Evolutionary conservation across 2,113 vertebrate species (phyloP), one percentile per base, ranked within the genome.

Genomic region (Chaetodon auriga): DNA sequence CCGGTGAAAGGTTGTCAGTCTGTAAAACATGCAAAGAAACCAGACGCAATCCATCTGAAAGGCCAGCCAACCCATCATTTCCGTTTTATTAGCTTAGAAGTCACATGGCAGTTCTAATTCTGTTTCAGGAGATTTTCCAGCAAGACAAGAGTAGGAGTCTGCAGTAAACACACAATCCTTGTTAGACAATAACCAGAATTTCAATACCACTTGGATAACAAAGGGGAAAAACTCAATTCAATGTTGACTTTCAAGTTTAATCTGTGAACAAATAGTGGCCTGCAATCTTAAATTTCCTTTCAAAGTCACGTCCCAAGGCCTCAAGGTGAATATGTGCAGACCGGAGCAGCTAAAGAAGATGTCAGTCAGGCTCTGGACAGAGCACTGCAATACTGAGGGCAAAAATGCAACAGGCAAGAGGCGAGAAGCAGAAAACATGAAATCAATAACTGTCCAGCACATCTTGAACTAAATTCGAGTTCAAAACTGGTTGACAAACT

Each of bases 381-480:
- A 80, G 19, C 7, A 23, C 9, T 55, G 49, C 21, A 64, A 64
- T 10, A 57, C 54, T 18, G 30, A 68, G 55, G 13, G n/a, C 46
- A 79, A 80, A 45, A 41, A 15, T 43, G 21, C 23, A 51, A 30
- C n/a, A 41, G 30, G 30, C 30, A 30, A 30, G 46, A 76, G 38
- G 45, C 25, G 65, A 48, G 38, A 10, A 55, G 21, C 7, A 10
- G 49, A 70, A 81, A 72, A 58, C 19, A 73, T 36, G n/a, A 38
- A 80, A 72, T 79, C 80, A 58, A 84, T 68, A 76, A 16, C 68
- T 60, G 35, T 63, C 51, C 15, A 36, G 21, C 51, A 43, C 14
- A 54, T 38, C 14, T 48, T 23, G 43, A 68, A 75, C 23, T 38
- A 51, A 78, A 70, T 64, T 54, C 25, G 1, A 61, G 30, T 45